These are phyloP conservation scores for Acleris literana DNA, from an alignment of 2,888 invertebrate species.

Conservation along the genomic window DNA sequence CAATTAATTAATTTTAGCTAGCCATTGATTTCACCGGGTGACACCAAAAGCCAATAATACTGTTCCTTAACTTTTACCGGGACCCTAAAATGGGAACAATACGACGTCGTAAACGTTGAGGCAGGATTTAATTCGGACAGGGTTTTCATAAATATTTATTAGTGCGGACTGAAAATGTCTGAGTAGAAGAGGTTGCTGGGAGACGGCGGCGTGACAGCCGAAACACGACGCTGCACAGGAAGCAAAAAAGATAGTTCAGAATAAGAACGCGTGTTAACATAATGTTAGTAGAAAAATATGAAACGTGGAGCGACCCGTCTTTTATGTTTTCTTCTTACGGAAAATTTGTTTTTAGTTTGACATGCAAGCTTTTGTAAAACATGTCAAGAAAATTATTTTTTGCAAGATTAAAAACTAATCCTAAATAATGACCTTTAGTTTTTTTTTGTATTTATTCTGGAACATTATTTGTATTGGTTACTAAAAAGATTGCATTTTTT, in stretches of 20 bases:
- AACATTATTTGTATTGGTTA: no score
- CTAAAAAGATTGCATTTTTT: no score
- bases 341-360: conserved; percentile 7
- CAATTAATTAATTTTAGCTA: conserved; percentile 11
- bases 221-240: conserved; percentile 49
- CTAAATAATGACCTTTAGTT: not conserved
- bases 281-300: conserved; percentile 45
- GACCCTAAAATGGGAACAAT: conserved; percentile 38
- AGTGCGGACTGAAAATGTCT: conserved; percentile 53
- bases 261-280: conserved; percentile 54
- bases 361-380: not conserved
- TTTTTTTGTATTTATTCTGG: not conserved
- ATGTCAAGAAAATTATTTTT: not conserved
- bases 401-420: not conserved
- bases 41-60: conserved; percentile 14
- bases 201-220: conserved; percentile 55
- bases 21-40: conserved; percentile 19
- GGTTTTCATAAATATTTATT: conserved; percentile 68
- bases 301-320: conserved; percentile 7
- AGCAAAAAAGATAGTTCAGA: conserved; percentile 52
- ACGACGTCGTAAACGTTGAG: conserved; percentile 56
- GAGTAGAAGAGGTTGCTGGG: conserved; percentile 52
- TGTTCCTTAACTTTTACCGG: conserved; percentile 18
- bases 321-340: conserved; percentile 19
- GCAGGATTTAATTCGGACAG: conserved; percentile 63